Evolutionary conservation across 1,140 invertebrate genomes (phyloP).

Genomic region (Cotesia typhae): DNA sequence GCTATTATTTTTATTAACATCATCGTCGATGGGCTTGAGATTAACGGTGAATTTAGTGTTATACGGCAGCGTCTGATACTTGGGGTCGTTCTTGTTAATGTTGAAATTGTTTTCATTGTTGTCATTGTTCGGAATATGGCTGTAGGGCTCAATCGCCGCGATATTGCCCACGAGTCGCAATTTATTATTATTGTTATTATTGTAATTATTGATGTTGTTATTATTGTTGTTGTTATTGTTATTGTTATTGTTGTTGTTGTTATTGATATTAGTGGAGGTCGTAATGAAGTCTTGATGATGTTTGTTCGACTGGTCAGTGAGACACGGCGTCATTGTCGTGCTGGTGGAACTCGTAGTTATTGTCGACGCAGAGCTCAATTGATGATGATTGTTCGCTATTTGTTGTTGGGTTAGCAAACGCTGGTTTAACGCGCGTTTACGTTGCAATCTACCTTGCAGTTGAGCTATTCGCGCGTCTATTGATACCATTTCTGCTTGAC

Average conservation of each 20-base stretch:
- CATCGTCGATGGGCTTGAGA: conserved; percentile 61
- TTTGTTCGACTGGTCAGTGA: conserved; percentile 41
- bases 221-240: too few relatives aligned
- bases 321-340: conserved; percentile 32
- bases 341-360: conserved; percentile 38
- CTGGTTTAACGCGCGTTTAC: conserved; percentile 86
- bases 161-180: conserved; percentile 73
- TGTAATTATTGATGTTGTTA: too few relatives aligned
- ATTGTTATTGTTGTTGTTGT: conserved; percentile 44
- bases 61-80: conserved; percentile 92
- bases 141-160: conserved; percentile 90
- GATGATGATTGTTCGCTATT: conserved; percentile 58
- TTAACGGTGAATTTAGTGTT: conserved; percentile 83
- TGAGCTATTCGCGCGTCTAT: conserved; percentile 94
- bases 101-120: conserved; percentile 67
- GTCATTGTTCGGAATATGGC: conserved; percentile 75
- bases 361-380: conserved; percentile 46
- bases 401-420: conserved; percentile 82
- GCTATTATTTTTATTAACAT: conserved; percentile 64
- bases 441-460: conserved; percentile 87
- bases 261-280: conserved; percentile 47
- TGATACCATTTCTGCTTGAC: conserved; percentile 88
- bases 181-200: conserved; percentile 33
- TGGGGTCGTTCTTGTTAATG: conserved; percentile 87
- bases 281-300: conserved; percentile 54